phyloP scores from a whole-genome alignment of 53 echinoderm and acorn worm genomes.

The Crossaster papposus region DNA sequence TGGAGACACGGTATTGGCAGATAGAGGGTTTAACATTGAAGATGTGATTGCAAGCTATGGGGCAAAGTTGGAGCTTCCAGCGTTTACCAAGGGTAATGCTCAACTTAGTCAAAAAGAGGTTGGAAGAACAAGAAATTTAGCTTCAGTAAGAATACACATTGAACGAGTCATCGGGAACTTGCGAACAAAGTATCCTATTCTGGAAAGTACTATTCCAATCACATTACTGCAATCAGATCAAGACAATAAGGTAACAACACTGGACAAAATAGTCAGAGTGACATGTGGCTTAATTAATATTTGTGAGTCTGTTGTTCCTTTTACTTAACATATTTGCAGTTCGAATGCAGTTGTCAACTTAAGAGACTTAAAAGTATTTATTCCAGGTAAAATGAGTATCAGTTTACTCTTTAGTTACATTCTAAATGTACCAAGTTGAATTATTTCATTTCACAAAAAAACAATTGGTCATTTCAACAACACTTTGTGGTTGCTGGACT shows the following conservation, averaged over 20 bases:
- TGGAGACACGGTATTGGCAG: slow-evolving; percentile 21
- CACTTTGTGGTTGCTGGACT: too few species aligned
- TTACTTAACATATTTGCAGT: too few species aligned
- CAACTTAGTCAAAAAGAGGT: slow-evolving; percentile 55
- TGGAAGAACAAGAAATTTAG: slow-evolving; percentile 24
- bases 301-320: too few species aligned
- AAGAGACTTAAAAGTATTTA: too few species aligned
- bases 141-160: slow-evolving; percentile 35
- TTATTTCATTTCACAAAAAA: too few species aligned
- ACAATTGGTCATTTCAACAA: too few species aligned
- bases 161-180: slow-evolving; percentile 48
- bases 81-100: slow-evolving; percentile 48
- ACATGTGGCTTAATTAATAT: too few species aligned
- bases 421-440: too few species aligned
- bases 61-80: neutral
- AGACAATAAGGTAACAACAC: neutral
- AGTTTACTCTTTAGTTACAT: too few species aligned
- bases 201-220: too few species aligned
- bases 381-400: too few species aligned
- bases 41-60: slow-evolving; percentile 32
- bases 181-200: neutral
- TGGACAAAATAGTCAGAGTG: neutral
- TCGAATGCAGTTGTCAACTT: too few species aligned
- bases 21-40: slow-evolving; percentile 31
- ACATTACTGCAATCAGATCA: slow-evolving; percentile 43